These are phyloP conservation scores for Clinocottus analis DNA, from an alignment of 2,113 vertebrate species.

Conservation along the genomic window DNA sequence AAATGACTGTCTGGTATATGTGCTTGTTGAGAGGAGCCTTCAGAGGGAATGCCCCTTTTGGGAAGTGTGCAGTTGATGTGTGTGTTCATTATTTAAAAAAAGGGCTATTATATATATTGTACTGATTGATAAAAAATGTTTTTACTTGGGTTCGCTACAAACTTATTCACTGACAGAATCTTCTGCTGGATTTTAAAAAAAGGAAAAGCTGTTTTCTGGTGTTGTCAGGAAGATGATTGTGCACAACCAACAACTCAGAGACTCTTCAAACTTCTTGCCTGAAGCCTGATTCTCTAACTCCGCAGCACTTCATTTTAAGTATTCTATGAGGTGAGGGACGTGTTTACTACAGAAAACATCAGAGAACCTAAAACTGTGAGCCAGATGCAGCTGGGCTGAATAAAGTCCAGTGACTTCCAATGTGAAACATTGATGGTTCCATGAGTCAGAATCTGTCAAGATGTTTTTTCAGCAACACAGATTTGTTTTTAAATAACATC, in stretches of 20 bases:
- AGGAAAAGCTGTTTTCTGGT: not conserved
- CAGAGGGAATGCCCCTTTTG: conserved; percentile 8
- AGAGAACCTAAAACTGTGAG: not conserved
- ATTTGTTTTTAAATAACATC: not conserved
- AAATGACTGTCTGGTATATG: conserved; percentile 35
- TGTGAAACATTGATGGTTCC: conserved; percentile 5
- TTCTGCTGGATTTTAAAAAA: not conserved
- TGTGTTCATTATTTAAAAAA: conserved; percentile 9
- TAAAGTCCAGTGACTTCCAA: not conserved
- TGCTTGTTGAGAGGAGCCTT: conserved; percentile 19
- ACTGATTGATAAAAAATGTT: not conserved
- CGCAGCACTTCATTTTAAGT: not conserved
- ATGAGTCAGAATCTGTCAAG: conserved; percentile 13
- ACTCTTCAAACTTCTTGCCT: not conserved
- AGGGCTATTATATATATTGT: not conserved
- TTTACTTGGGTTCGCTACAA: not conserved
- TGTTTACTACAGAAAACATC: not conserved
- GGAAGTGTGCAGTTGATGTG: conserved; percentile 7
- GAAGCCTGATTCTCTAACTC: not conserved
- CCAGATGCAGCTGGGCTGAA: not conserved
- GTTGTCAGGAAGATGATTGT: not conserved
- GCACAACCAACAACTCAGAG: not conserved
- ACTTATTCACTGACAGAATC: not conserved
- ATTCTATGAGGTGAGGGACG: not conserved
- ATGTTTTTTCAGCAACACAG: not conserved